These are phyloP conservation scores for Hyles lineata DNA, from an alignment of 2,888 invertebrate genomes.

Conservation along the genomic window DNA sequence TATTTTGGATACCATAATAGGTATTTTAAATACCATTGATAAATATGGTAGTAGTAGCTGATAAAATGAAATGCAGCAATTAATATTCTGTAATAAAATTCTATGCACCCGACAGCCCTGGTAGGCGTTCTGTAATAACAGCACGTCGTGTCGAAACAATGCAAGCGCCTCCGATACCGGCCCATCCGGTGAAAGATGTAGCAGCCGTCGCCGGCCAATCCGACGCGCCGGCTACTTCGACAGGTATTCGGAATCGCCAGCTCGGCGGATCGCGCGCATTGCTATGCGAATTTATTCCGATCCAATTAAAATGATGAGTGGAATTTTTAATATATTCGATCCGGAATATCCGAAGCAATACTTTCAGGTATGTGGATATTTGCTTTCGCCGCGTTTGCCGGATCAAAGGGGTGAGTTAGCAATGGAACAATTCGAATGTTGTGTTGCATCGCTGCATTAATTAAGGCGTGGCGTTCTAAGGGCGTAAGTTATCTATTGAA, in stretches of 20 bases:
- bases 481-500: not conserved
- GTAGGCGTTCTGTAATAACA: slow-evolving; percentile 4
- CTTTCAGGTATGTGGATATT: slow-evolving; percentile 1
- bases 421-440: too few species aligned
- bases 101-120: not conserved
- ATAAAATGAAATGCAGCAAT: not conserved
- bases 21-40: too few species aligned
- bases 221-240: not conserved
- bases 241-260: not conserved
- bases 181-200: not conserved
- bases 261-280: slow-evolving; percentile 4
- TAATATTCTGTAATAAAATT: not conserved
- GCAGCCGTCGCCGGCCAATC: not conserved
- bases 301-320: slow-evolving; percentile 13
- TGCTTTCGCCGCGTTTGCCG: not conserved
- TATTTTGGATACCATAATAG: too few species aligned
- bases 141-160: not conserved
- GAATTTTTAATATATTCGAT: slow-evolving; percentile 8
- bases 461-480: not conserved
- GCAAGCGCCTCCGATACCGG: not conserved
- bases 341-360: not conserved
- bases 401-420: not conserved
- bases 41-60: too few species aligned
- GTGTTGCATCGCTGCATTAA: not conserved
- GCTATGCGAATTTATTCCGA: slow-evolving; percentile 18